Conservation (phyloP, 2,797 vertebrate species). For the Meda fulgida region DNA sequence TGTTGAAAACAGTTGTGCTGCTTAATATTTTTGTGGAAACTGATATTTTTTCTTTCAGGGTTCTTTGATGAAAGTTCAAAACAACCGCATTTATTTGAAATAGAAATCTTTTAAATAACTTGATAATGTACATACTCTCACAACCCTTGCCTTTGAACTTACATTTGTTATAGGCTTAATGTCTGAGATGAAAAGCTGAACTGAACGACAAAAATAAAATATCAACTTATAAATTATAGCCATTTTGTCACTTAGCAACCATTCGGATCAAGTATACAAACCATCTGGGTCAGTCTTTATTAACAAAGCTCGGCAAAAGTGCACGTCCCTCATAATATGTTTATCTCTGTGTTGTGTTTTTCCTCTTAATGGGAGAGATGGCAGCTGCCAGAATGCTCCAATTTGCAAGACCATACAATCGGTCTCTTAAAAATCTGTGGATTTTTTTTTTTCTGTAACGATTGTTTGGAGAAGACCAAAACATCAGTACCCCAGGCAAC, state of each 20-base stretch:
- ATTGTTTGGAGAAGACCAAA: slow-evolving; percentile 13
- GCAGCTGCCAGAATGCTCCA: neutral
- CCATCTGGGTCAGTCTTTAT: slow-evolving; percentile 6
- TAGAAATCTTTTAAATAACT: neutral
- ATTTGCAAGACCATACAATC: neutral
- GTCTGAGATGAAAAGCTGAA: neutral
- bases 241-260: slow-evolving; percentile 38
- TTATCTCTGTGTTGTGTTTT: neutral
- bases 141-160: neutral
- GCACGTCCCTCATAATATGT: neutral
- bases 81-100: neutral
- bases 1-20: neutral
- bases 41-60: neutral
- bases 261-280: neutral
- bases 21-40: neutral
- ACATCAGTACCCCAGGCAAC: slow-evolving; percentile 18
- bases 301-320: neutral
- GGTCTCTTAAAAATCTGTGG: neutral
- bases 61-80: neutral
- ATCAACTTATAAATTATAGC: slow-evolving; percentile 4
- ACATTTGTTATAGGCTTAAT: neutral
- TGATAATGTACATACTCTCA: neutral
- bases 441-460: neutral
- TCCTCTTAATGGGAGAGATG: neutral
- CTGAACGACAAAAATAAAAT: neutral